Base-by-base conservation (phyloP, 2,888 invertebrate genomes). In the Idaea straminata region DNA sequence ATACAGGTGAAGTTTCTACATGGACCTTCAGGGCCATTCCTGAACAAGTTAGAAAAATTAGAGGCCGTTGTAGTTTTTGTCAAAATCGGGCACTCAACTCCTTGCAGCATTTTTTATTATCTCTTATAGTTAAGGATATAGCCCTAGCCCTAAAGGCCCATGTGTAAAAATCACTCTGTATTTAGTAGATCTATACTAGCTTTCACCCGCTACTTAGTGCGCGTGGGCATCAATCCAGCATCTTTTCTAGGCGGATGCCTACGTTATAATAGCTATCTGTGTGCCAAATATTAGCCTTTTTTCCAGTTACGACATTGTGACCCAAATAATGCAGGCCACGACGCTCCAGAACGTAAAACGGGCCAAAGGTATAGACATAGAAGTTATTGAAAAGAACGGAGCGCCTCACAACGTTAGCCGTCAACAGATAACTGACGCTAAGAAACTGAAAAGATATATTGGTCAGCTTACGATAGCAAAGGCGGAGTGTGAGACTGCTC, bases 291-390 rank as follows among this genome's bases (percentile, higher is more conserved):
- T 25, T 25, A 25, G 25, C 25, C 61, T 58, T 34, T 62, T 70
- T 65, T 80, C 61, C 80, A 96, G 96, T 73, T 96, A 96, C 77
- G 97, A 97, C 78, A 97, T 98, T 74, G 96, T 98, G 5, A 97
- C 96, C 61, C 98, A 98, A 93, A 96, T 98, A 76, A 97, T 98
- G 96, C 97, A 98, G 93, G 98, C 98, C 0, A 98, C 98, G 15
- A 97, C 97, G 0, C 94, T 98, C 73, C 97, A 98, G 88, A 98
- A 98, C 83, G 93, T 98, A 69, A 98, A 98, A 88, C 94, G 97
- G 76, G 96, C 97, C 5, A 96, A 97, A 91, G 97, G 97, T 61
- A 91, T 96, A 58, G 96, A 96, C 79, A 91, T 94, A 59, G 96
- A 96, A 73, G 81, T 87, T 0, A 87, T 85, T 47, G 93, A 93